phyloP scores from a whole-genome alignment of 2,797 vertebrate species.

The Enteromius treurensis region DNA sequence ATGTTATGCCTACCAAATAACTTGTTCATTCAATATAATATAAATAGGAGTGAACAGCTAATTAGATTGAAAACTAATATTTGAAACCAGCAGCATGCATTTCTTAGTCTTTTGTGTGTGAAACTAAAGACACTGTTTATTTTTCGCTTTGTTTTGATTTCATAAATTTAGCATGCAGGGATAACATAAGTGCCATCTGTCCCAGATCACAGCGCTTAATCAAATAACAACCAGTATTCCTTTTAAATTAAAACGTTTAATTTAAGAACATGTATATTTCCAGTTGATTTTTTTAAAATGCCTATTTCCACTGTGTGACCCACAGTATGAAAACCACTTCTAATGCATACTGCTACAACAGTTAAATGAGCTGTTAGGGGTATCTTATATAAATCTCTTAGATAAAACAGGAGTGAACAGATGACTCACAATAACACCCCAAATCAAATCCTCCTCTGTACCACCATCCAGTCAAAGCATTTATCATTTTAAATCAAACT shows the following conservation, averaged over 20 bases:
- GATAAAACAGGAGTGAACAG: conserved; percentile 25
- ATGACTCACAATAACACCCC: conserved; percentile 34
- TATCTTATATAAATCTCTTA: background rate
- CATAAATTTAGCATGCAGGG: too few relatives aligned
- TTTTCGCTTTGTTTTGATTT: too few relatives aligned
- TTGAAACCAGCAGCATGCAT: too few relatives aligned
- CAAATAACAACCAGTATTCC: too few relatives aligned
- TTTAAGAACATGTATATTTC: too few relatives aligned
- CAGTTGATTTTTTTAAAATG: background rate
- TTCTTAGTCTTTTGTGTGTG: too few relatives aligned
- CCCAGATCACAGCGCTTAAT: too few relatives aligned
- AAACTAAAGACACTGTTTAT: too few relatives aligned
- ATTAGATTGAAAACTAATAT: too few relatives aligned
- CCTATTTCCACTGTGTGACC: background rate
- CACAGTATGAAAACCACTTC: background rate
- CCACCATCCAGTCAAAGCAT: conserved; percentile 40
- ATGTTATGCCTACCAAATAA: background rate
- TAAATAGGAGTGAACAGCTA: too few relatives aligned
- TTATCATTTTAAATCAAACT: conserved; percentile 45
- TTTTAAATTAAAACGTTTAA: too few relatives aligned
- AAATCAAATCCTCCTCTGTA: conserved; percentile 53
- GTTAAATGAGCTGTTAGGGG: background rate
- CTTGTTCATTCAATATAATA: background rate
- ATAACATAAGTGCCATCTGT: too few relatives aligned
- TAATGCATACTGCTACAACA: background rate